phyloP scores from a whole-genome alignment of 2,888 invertebrate species.

The Parnassius smintheus region DNA sequence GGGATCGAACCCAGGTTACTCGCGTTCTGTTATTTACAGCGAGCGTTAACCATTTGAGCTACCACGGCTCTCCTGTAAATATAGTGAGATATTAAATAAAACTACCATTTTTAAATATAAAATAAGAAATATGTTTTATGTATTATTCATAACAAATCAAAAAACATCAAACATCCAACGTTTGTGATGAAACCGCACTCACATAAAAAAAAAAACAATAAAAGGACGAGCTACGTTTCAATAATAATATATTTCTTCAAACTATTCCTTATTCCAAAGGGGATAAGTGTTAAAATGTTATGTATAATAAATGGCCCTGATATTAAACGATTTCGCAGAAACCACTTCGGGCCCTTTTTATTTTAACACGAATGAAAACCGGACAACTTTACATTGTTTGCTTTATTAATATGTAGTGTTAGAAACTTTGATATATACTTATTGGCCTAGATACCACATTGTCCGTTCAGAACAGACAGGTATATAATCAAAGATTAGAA shows the following conservation, averaged over 20 bases:
- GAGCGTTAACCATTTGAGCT: too few species aligned
- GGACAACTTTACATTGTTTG: constrained; percentile 19
- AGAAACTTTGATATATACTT: too few species aligned
- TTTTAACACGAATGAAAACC: constrained; percentile 34
- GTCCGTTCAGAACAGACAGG: too few species aligned
- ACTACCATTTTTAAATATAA: neutral
- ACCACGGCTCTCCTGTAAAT: too few species aligned
- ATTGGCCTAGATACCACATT: too few species aligned
- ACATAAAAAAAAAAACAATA: constrained; percentile 13
- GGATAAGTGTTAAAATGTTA: constrained; percentile 4
- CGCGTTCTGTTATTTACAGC: too few species aligned
- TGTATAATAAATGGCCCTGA: neutral
- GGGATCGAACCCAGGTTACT: too few species aligned
- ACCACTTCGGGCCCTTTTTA: constrained; percentile 44
- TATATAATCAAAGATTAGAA: too few species aligned
- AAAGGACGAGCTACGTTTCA: constrained; percentile 5
- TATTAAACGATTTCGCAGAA: constrained; percentile 38
- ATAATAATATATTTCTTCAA: neutral
- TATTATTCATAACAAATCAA: constrained; percentile 12
- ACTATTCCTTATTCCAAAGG: neutral
- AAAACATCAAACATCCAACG: constrained; percentile 11
- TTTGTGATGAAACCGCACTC: constrained; percentile 19
- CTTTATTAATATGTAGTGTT: constrained; percentile 3
- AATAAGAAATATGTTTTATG: neutral
- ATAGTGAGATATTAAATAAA: neutral